A percentile compares a stretch with the other conserved stretches of the same genome.
These are phyloP conservation scores for Bombus haemorrhoidalis DNA, from an alignment of 1,140 invertebrate species.

Conservation along the genomic window DNA sequence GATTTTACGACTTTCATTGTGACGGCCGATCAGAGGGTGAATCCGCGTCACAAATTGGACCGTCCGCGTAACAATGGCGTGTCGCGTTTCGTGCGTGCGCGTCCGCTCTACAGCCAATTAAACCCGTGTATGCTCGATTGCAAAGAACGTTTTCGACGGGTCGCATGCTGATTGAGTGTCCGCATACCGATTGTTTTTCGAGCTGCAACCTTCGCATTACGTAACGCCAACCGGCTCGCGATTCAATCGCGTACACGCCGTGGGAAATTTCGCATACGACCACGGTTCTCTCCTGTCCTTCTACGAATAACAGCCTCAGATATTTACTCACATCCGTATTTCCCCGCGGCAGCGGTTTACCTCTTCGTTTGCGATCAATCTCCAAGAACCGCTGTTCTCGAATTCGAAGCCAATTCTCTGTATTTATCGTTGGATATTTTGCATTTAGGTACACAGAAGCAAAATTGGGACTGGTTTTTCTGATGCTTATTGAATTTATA, in stretches of 20 bases:
- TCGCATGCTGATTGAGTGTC: conserved; percentile 48
- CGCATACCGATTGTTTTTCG: conserved; percentile 43
- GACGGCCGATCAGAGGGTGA: conserved; percentile 57
- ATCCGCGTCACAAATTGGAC: conserved; percentile 62
- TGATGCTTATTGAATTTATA: too few relatives aligned
- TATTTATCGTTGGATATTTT: not conserved
- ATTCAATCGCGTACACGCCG: conserved; percentile 31
- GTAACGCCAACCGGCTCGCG: conserved; percentile 17
- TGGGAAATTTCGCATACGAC: conserved; percentile 44
- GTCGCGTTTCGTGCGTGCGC: conserved; percentile 52
- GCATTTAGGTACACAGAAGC: not conserved
- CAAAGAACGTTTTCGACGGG: conserved; percentile 53
- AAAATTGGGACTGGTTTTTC: too few relatives aligned
- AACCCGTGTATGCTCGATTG: conserved; percentile 50
- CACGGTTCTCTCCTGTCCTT: not conserved
- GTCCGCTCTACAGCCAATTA: conserved; percentile 57
- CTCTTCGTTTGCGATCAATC: not conserved
- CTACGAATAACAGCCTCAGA: conserved; percentile 2
- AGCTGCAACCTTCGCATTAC: conserved; percentile 20
- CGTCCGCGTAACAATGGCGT: conserved; percentile 53
- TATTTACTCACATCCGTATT: conserved; percentile 6
- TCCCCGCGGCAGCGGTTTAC: not conserved
- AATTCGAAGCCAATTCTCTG: not conserved
- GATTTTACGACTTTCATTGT: conserved; percentile 71
- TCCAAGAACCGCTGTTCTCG: not conserved